These are phyloP conservation scores for Mesorhabditis spiculigera DNA, from an alignment of 2,888 invertebrate genomes.

Conservation along the genomic window DNA sequence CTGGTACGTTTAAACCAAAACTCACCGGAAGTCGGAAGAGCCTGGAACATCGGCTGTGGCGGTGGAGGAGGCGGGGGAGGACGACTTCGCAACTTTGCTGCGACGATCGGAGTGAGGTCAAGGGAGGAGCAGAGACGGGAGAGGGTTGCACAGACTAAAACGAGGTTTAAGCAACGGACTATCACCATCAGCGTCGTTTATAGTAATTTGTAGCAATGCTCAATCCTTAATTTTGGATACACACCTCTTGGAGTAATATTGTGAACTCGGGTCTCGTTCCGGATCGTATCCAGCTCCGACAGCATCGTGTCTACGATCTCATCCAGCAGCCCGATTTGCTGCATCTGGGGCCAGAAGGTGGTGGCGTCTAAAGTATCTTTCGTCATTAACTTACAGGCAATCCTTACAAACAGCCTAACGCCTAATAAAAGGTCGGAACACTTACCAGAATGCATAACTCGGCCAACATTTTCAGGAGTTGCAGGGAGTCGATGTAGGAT, in stretches of 20 bases:
- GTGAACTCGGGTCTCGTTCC: neutral
- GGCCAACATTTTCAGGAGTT: neutral
- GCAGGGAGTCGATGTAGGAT: neutral
- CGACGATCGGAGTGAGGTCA: neutral
- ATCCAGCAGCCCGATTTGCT: slow-evolving; percentile 44
- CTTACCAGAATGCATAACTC: slow-evolving; percentile 2
- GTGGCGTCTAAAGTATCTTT: slow-evolving; percentile 31
- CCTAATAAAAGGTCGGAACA: too few relatives aligned
- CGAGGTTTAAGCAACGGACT: neutral
- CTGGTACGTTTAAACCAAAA: neutral
- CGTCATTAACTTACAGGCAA: too few relatives aligned
- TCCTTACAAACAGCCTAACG: too few relatives aligned
- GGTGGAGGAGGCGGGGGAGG: neutral
- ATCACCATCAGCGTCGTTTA: too few relatives aligned
- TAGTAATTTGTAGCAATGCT: too few relatives aligned
- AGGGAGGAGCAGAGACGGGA: neutral
- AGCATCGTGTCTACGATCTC: slow-evolving; percentile 38
- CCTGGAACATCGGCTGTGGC: neutral
- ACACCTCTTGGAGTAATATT: neutral
- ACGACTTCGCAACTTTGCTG: neutral
- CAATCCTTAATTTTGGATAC: neutral
- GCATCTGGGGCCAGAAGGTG: slow-evolving; percentile 46
- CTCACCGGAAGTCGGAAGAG: neutral
- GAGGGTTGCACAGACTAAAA: neutral
- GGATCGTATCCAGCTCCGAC: slow-evolving; percentile 5